Evolutionary conservation across 2,113 vertebrate species (phyloP).

Genomic region (Galbula dea): DNA sequence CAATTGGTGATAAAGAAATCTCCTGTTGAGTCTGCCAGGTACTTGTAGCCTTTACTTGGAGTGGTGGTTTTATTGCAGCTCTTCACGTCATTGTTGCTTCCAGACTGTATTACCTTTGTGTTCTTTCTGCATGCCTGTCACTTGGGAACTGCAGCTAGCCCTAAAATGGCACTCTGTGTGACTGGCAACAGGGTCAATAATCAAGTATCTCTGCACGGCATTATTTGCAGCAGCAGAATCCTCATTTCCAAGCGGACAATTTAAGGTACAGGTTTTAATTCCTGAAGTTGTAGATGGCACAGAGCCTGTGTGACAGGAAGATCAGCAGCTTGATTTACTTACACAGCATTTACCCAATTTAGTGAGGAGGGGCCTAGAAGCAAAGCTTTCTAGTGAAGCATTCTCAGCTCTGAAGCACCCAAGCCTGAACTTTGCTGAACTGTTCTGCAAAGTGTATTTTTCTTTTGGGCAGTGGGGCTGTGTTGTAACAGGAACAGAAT

Average conservation of each 20-base stretch:
- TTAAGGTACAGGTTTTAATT: neutral
- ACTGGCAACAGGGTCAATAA: neutral
- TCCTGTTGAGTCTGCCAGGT: neutral
- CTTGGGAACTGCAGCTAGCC: neutral
- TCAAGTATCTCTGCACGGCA: neutral
- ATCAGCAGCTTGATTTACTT: neutral
- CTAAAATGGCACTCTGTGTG: neutral
- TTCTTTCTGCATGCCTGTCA: neutral
- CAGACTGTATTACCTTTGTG: neutral
- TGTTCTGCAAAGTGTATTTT: neutral
- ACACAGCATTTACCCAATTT: neutral
- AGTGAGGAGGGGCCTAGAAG: neutral
- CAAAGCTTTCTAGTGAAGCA: neutral
- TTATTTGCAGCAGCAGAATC: neutral
- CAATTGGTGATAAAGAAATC: neutral
- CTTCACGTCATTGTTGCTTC: neutral
- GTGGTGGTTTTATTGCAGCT: neutral
- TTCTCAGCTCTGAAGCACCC: neutral
- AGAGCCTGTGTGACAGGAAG: neutral
- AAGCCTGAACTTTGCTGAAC: neutral
- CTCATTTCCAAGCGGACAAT: neutral
- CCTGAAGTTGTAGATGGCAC: neutral
- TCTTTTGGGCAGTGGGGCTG: neutral
- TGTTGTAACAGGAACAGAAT: neutral
- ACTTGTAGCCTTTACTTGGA: neutral